phyloP scores from a whole-genome alignment of 2,797 vertebrate species.

The Octomys mimax region DNA sequence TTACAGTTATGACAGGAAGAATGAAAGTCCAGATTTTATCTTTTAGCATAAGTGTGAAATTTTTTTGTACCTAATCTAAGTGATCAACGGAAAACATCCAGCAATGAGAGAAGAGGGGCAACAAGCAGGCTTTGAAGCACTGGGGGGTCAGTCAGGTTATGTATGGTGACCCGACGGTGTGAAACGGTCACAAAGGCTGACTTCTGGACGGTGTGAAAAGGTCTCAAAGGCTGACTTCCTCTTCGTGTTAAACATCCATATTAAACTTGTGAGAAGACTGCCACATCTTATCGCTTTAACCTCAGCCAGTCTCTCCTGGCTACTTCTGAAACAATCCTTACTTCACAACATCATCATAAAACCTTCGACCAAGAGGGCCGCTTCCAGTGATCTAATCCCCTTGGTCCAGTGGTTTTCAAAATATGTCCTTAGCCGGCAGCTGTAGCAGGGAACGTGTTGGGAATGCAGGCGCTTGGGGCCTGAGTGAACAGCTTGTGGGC shows the following conservation, averaged over 20 bases:
- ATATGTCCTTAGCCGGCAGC: neutral
- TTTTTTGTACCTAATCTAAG: neutral
- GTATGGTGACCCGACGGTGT: neutral
- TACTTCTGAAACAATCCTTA: constrained; percentile 24
- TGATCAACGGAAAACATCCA: neutral
- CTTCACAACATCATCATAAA: neutral
- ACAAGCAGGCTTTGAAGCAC: neutral
- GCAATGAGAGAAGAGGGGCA: neutral
- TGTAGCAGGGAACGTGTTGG: neutral
- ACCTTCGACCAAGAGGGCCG: neutral
- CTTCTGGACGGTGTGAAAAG: neutral
- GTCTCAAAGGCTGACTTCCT: neutral
- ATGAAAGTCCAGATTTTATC: neutral
- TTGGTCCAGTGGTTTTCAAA: neutral
- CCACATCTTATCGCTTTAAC: neutral
- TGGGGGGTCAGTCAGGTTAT: neutral
- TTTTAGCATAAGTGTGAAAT: neutral
- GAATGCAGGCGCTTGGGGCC: neutral
- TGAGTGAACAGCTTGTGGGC: neutral
- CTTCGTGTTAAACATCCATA: neutral
- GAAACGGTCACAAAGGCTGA: neutral
- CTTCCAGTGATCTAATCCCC: neutral
- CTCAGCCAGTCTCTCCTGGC: neutral
- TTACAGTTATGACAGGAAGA: neutral
- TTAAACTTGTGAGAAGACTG: neutral